Conservation (phyloP, 1,140 invertebrate genomes). For the Sycobia sp. region DNA sequence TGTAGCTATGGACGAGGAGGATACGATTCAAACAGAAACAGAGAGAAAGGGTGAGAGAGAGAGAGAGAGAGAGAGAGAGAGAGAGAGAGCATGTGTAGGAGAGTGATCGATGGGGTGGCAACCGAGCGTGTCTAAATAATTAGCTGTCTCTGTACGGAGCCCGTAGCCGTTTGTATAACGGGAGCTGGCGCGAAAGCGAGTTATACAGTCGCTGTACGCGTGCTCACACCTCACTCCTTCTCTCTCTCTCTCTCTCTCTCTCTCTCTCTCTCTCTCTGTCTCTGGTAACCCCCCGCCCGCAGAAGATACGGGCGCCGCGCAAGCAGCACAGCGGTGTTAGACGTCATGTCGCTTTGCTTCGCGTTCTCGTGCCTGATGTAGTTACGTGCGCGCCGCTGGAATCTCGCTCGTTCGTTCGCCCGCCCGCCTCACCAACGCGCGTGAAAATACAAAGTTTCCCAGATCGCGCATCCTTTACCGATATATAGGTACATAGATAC, state of each 20-base stretch:
- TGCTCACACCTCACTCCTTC: not conserved
- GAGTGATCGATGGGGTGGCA: conserved; percentile 60
- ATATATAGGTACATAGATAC: no score
- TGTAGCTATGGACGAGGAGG: not conserved
- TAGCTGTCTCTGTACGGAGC: conserved; percentile 59
- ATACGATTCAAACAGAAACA: not conserved
- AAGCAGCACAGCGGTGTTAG: no score
- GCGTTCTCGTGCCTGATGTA: no score
- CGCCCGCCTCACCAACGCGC: no score
- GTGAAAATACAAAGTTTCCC: no score
- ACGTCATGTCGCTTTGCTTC: no score
- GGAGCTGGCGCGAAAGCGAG: conserved; percentile 41
- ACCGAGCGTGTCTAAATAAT: conserved; percentile 62
- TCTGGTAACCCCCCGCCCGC: not conserved
- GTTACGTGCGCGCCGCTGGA: no score
- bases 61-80: not conserved
- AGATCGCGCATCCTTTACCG: no score
- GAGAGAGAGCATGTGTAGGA: no score
- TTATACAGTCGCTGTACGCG: not conserved
- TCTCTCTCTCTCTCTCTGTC: not conserved
- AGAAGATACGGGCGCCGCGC: not conserved
- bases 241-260: not conserved
- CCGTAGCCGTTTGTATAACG: conserved; percentile 55
- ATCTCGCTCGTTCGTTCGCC: no score
- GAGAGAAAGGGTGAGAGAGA: conserved; percentile 6